phyloP scores from a whole-genome alignment of 2,113 vertebrate species.

The Bucco capensis region DNA sequence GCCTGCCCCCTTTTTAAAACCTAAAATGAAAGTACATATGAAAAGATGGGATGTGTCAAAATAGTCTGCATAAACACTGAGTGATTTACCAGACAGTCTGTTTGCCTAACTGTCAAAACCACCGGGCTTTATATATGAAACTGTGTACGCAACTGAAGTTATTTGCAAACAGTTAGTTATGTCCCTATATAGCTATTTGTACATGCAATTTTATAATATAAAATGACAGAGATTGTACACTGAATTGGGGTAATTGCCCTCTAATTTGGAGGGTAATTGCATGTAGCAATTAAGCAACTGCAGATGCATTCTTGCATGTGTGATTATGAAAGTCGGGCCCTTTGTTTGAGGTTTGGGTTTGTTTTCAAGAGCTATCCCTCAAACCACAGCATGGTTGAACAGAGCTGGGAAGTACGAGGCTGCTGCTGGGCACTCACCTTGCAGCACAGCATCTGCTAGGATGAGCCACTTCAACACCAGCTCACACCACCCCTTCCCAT shows the following conservation, averaged over 20 bases:
- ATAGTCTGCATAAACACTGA: conserved; percentile 64
- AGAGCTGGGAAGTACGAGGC: not conserved
- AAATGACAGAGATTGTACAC: conserved; percentile 49
- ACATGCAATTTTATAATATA: conserved; percentile 54
- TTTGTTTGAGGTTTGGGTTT: conserved; percentile 58
- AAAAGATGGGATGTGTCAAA: conserved; percentile 67
- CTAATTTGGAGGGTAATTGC: conserved; percentile 70
- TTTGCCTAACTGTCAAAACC: conserved; percentile 67
- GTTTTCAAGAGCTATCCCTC: conserved; percentile 31
- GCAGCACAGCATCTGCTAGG: not conserved
- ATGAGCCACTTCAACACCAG: not conserved
- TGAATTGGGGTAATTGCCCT: conserved; percentile 68
- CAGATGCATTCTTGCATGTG: conserved; percentile 58
- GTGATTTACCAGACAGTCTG: conserved; percentile 65
- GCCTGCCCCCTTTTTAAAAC: conserved; percentile 56
- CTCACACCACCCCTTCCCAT: not conserved
- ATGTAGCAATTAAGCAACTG: conserved; percentile 65
- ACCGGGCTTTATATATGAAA: conserved; percentile 42
- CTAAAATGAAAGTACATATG: conserved; percentile 48
- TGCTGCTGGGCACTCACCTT: not conserved
- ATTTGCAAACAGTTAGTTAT: conserved; percentile 67
- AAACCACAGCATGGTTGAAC: not conserved
- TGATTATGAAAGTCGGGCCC: conserved; percentile 35
- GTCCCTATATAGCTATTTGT: conserved; percentile 63
- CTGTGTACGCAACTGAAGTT: conserved; percentile 51